Evolutionary conservation across 30 jellyfish, hydroid and myxozoan species (phyloP), one percentile per base, ranked within the genome.

Genomic region (Mastigias papua): DNA sequence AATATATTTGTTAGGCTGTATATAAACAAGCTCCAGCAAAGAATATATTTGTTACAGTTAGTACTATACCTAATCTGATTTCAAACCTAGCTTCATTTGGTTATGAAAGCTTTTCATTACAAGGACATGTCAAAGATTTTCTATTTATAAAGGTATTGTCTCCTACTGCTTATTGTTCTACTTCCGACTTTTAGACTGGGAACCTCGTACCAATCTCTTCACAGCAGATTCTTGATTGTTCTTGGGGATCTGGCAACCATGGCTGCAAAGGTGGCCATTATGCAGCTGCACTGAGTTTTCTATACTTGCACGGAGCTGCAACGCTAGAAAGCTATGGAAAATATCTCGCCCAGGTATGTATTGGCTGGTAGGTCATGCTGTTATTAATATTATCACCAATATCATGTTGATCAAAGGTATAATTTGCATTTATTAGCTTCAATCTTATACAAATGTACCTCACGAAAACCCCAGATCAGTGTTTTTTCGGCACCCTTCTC

Each of bases 251-350:
- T 65, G 99, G 99, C 60, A 95, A 95, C 92, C 99, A 95, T 88
- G 99, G 99, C 50, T 95, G 99, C 91, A 95, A 95, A 70, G 99
- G 99, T 13, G 99, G 99, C 80, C 97, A 90, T 80, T 95, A 95
- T 86, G 97, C 99, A 17, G 91, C 97, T 32, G 99, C 98, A 20
- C 87, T 95, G 28, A 95, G 99, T 48, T 95, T 98, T 92, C 64
- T 95, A 30, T 95, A 84, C 60, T 81, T 86, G 21, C 99, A 95
- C 46, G 99, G 99, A 0, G 86, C 92, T 37, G 93, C 98, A 37
- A 95, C 99, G 9, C 94, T 77, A 22, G 85, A 87, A n/a, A 95
- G 99, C 66, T 95, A 95, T 74, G 99, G 99, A 31, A 95, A 95
- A 87, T 95, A 95, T 68, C 93, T 95, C 31, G 99, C 96, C 1